phyloP scores from a whole-genome alignment of 2,113 vertebrate genomes.

The Thunnus maccoyii region DNA sequence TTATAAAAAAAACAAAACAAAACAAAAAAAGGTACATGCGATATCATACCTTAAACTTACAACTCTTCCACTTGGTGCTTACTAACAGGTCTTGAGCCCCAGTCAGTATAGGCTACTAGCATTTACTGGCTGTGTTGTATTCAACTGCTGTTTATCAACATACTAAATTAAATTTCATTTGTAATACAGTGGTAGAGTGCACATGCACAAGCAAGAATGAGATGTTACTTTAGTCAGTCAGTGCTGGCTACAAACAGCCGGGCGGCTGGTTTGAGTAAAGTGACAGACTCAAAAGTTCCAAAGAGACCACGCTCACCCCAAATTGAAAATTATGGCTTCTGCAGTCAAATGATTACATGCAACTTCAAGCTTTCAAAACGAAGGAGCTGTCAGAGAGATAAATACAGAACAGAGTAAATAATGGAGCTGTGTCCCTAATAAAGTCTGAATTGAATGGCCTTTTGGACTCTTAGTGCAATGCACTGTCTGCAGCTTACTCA shows the following conservation, averaged over 20 bases:
- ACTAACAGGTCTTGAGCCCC: not conserved
- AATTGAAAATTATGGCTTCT: constrained; percentile 18
- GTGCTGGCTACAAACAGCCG: not conserved
- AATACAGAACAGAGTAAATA: not conserved
- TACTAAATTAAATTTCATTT: no score
- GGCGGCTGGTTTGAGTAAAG: not conserved
- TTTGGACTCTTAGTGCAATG: not conserved
- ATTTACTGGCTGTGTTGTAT: not conserved
- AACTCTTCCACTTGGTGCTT: not conserved
- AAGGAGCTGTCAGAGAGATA: not conserved
- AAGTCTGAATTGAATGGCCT: no score
- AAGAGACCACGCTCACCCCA: not conserved
- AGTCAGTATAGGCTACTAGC: no score
- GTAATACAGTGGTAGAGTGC: no score
- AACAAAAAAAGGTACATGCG: no score
- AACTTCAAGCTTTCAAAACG: not conserved
- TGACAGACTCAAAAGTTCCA: not conserved
- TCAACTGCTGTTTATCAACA: not conserved
- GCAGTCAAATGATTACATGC: constrained; percentile 5
- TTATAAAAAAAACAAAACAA: no score
- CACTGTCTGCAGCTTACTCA: not conserved
- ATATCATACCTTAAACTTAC: not conserved
- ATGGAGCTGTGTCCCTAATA: no score
- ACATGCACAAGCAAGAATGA: no score
- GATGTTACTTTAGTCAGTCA: not conserved